A percentile compares a stretch with the other conserved stretches of the same genome.
Conservation (phyloP, 1,140 invertebrate genomes). For the Solenopsis invicta region DNA sequence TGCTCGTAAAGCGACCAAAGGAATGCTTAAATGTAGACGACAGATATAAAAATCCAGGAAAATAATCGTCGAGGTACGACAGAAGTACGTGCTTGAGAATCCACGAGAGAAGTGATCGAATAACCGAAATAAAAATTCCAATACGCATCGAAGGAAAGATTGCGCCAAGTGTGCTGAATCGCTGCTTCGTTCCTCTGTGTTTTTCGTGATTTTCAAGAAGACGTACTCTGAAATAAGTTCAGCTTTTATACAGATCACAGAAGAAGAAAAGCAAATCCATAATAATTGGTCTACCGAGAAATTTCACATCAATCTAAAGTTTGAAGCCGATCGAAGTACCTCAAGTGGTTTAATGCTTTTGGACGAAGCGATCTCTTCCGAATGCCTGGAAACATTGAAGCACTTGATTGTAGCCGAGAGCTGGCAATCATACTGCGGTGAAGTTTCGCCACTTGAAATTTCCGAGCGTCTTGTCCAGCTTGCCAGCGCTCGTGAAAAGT, state of each 20-base stretch:
- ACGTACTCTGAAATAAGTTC: conserved; percentile 22
- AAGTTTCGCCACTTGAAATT: conserved; percentile 51
- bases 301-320: conserved; percentile 60
- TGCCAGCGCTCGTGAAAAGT: conserved; percentile 29
- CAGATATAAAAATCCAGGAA: background rate
- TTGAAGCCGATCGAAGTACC: conserved; percentile 50
- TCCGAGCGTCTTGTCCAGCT: background rate
- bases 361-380: conserved; percentile 47
- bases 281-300: conserved; percentile 50
- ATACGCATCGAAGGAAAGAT: background rate
- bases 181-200: background rate
- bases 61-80: background rate
- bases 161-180: background rate
- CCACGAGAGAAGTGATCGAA: background rate
- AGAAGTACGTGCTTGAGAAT: conserved; percentile 18
- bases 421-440: conserved; percentile 25
- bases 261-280: conserved; percentile 36
- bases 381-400: conserved; percentile 55
- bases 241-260: background rate
- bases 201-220: background rate
- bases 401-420: conserved; percentile 41
- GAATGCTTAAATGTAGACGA: conserved; percentile 18
- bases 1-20: background rate
- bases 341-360: conserved; percentile 51
- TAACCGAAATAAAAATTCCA: conserved; percentile 3